Evolutionary conservation across 2,113 vertebrate species (phyloP).

Genomic region (Plestiodon gilberti): DNA sequence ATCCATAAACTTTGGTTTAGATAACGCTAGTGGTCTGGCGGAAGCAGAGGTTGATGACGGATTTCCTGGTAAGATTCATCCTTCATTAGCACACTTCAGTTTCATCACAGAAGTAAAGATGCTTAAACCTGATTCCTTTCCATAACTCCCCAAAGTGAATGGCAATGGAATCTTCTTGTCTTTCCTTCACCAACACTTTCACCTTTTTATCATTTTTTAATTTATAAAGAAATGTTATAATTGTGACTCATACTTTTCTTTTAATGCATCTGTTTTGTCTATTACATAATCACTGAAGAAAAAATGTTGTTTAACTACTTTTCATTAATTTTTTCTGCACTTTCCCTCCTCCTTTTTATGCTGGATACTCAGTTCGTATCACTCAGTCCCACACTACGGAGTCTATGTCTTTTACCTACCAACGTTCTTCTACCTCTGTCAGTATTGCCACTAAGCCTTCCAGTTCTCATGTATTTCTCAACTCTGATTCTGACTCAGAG

Average conservation of each 20-base stretch:
- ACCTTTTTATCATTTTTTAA: background rate
- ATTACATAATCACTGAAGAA: background rate
- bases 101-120: conserved; percentile 10
- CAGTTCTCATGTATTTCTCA: conserved; percentile 79
- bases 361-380: conserved; percentile 86
- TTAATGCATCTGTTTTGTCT: background rate
- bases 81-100: background rate
- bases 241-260: background rate
- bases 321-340: conserved; percentile 55
- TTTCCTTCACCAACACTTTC: background rate
- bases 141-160: background rate
- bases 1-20: conserved; percentile 89
- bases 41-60: conserved; percentile 92
- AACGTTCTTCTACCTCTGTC: conserved; percentile 93
- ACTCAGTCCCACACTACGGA: conserved; percentile 93
- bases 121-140: background rate
- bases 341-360: conserved; percentile 58
- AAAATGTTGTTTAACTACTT: background rate
- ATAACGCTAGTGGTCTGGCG: conserved; percentile 90
- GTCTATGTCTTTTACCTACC: conserved; percentile 96
- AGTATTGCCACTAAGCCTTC: conserved; percentile 90
- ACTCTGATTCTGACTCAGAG: conserved; percentile 85
- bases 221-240: background rate
- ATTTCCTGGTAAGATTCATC: conserved; percentile 81
- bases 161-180: background rate